Conservation (phyloP, 2,888 invertebrate species). For the Torymus auratus region DNA sequence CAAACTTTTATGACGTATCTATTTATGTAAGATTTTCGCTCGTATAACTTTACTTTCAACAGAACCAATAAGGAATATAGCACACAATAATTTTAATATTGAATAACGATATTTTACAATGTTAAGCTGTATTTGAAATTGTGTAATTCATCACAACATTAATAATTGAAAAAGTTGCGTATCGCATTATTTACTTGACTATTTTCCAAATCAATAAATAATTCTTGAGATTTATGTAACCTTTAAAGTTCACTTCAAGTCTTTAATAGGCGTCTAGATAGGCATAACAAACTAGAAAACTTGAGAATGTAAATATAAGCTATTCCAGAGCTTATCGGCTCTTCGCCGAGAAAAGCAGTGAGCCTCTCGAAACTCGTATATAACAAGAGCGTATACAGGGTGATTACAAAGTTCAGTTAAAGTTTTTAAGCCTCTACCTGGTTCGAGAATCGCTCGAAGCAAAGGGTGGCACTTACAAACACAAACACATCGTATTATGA, state of each 20-base stretch:
- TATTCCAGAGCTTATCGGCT: constrained; percentile 57
- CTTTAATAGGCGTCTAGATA: constrained; percentile 37
- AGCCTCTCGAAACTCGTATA: constrained; percentile 47
- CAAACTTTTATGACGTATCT: too few relatives aligned
- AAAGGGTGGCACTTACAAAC: constrained; percentile 34
- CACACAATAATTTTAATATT: constrained; percentile 17
- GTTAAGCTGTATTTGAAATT: too few relatives aligned
- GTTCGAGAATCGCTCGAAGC: constrained; percentile 40
- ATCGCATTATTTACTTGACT: too few relatives aligned
- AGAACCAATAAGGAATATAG: background rate
- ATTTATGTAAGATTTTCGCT: too few relatives aligned
- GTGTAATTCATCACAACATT: too few relatives aligned
- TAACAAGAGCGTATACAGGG: constrained; percentile 50
- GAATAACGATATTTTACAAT: background rate
- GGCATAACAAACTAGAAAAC: constrained; percentile 55
- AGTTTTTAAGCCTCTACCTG: constrained; percentile 53
- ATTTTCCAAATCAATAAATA: too few relatives aligned
- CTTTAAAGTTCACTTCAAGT: background rate
- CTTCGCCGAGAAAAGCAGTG: constrained; percentile 40
- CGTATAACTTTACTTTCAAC: too few relatives aligned
- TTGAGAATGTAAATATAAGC: constrained; percentile 56
- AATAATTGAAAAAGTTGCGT: too few relatives aligned
- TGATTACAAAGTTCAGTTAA: constrained; percentile 53
- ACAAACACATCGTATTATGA: constrained; percentile 37
- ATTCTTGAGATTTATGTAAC: too few relatives aligned